Base-by-base conservation (phyloP, 2,888 invertebrate genomes). In the Drosophila subquinaria region DNA sequence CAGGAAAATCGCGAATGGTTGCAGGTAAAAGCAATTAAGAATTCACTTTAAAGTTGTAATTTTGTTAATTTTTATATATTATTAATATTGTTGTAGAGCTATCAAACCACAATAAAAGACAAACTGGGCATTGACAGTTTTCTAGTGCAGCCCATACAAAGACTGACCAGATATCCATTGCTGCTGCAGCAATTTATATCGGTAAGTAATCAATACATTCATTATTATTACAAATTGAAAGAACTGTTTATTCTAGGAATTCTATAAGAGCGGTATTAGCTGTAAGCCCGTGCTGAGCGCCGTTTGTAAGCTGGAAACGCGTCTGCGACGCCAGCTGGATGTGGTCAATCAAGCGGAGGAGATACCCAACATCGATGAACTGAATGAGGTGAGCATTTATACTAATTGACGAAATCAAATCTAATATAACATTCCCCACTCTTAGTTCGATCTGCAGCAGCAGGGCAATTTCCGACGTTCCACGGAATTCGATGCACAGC, bases 71-170 rank as follows among this genome's bases (percentile, higher is more conserved):
- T 30, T 0, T 27, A 27, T 27, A 15, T 6, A 42, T 17, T 33
- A 27, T 9, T 0, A 4, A 15, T 11, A 6, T 55, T 6, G 45
- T 70, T 56, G 0, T 47, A 91, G 82, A 67, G 85, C 63, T 85
- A 91, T 68, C 92, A 93, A 87, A 91, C 88, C 69, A 78, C 79
- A 71, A 89, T 93, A 69, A 91, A 91, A 77, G 93, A 93, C 86
- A 93, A 92, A 74, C 81, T 93, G 75, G 93, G 93, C 80, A 92
- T 93, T 53, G 93, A 92, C 73, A 93, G 93, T 72, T 93, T 93
- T 62, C 86, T 93, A 71, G 90, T 93, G 61, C 92, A 93, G 88
- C 93, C 93, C 80, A 93, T 93, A 65, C 93, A 93, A 91, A 91
- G 93, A 91, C 91, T 93, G 90, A 92, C 93, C 60, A 88, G 92